Percentiles rank a stretch among this genome's conserved stretches.
These are phyloP conservation scores for Onychostoma macrolepis DNA, from an alignment of 2,113 vertebrate genomes.

Conservation along the genomic window DNA sequence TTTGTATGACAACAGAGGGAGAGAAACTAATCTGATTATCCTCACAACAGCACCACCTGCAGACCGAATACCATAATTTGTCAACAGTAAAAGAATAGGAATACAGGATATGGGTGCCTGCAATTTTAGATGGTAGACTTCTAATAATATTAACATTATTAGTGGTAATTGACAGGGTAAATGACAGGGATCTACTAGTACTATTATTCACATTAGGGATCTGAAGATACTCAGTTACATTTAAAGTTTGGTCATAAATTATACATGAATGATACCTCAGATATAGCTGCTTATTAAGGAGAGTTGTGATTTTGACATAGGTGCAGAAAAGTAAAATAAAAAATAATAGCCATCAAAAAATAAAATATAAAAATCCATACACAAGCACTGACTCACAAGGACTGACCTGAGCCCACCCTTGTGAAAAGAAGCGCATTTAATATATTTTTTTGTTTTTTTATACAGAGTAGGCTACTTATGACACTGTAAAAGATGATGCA, in stretches of 20 bases:
- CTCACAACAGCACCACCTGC: conserved; percentile 14
- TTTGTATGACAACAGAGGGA: not conserved
- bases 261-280: not conserved
- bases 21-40: not conserved
- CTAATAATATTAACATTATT: not conserved
- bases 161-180: not conserved
- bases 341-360: not conserved
- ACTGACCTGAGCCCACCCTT: not conserved
- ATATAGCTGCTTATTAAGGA: not conserved
- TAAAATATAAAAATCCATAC: not conserved
- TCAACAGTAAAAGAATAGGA: not conserved
- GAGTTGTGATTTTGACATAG: no score
- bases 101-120: not conserved
- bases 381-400: not conserved
- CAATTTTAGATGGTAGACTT: not conserved
- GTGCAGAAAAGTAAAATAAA: no score
- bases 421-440: not conserved
- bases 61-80: not conserved
- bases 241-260: not conserved
- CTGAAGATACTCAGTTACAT: not conserved
- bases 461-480: no score
- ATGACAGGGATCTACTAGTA: not conserved
- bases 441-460: no score
- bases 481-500: no score
- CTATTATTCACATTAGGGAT: not conserved